These are phyloP conservation scores for Marmota monax DNA, from an alignment of 2,113 vertebrate genomes.

Conservation along the genomic window DNA sequence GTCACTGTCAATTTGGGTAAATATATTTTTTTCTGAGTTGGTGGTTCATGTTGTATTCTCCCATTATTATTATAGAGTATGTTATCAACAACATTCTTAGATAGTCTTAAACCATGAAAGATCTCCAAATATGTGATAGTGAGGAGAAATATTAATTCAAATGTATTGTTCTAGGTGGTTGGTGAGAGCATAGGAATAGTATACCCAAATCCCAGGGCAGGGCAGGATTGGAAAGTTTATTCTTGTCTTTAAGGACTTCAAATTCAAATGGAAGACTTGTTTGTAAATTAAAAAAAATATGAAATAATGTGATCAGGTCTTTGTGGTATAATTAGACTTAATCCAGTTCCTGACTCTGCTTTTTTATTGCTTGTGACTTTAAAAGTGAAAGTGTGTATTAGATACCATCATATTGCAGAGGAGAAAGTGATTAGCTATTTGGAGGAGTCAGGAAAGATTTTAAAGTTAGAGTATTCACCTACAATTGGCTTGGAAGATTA, in stretches of 20 bases:
- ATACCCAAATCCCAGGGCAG: neutral
- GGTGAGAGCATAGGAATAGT: neutral
- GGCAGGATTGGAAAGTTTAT: neutral
- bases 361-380: slow-evolving; percentile 26
- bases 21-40: neutral
- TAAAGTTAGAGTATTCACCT: neutral
- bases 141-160: neutral
- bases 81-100: neutral
- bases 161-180: neutral
- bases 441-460: neutral
- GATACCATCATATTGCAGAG: neutral
- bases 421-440: neutral
- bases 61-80: neutral
- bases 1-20: neutral
- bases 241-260: slow-evolving; percentile 11
- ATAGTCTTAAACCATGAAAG: neutral
- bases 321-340: neutral
- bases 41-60: neutral
- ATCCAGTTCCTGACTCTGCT: neutral
- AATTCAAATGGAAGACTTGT: neutral
- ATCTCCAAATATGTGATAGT: neutral
- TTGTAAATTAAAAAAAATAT: neutral
- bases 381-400: neutral
- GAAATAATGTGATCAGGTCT: neutral
- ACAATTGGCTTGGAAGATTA: neutral